Percentiles rank a stretch among this genome's conserved stretches.
Conservation (phyloP, 2,888 invertebrate species). For the Blastobasis lacticolella region DNA sequence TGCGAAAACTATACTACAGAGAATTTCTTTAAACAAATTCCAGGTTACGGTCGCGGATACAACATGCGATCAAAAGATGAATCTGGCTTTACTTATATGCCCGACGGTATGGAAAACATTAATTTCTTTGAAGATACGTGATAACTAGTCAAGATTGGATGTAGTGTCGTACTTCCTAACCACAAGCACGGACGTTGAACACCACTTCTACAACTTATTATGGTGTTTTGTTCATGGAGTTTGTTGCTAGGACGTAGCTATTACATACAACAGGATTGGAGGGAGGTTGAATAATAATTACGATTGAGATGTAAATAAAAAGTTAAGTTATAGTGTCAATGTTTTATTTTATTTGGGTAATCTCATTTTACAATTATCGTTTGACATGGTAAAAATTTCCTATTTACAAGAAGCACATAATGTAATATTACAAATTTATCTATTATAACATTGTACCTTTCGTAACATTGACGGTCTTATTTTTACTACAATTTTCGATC, state of each 20-base stretch:
- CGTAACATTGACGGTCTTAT: slow-evolving; percentile 42
- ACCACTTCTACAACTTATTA: too few species aligned
- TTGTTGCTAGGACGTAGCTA: too few species aligned
- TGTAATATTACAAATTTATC: slow-evolving; percentile 56
- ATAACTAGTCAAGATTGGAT: not conserved
- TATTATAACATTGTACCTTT: slow-evolving; percentile 61
- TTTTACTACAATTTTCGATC: slow-evolving; percentile 45
- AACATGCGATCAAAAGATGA: slow-evolving; percentile 70
- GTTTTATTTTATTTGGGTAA: slow-evolving; percentile 65
- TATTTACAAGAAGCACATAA: slow-evolving; percentile 63
- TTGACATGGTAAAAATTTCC: slow-evolving; percentile 66
- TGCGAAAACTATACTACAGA: too few species aligned
- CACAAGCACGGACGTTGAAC: too few species aligned
- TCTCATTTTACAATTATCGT: slow-evolving; percentile 65
- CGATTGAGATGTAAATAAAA: slow-evolving; percentile 15
- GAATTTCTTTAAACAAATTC: slow-evolving; percentile 8
- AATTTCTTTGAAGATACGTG: slow-evolving; percentile 65
- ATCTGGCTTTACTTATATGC: slow-evolving; percentile 78
- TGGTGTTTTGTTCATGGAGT: too few species aligned
- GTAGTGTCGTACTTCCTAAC: too few species aligned
- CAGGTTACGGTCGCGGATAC: slow-evolving; percentile 79
- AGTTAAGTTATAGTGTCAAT: slow-evolving; percentile 46
- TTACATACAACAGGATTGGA: too few species aligned
- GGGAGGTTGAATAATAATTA: not conserved
- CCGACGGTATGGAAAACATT: slow-evolving; percentile 76